Evolutionary conservation across 1,140 invertebrate genomes (phyloP), one percentile per base, ranked within the genome.

Genomic region (Drosophila tani): DNA sequence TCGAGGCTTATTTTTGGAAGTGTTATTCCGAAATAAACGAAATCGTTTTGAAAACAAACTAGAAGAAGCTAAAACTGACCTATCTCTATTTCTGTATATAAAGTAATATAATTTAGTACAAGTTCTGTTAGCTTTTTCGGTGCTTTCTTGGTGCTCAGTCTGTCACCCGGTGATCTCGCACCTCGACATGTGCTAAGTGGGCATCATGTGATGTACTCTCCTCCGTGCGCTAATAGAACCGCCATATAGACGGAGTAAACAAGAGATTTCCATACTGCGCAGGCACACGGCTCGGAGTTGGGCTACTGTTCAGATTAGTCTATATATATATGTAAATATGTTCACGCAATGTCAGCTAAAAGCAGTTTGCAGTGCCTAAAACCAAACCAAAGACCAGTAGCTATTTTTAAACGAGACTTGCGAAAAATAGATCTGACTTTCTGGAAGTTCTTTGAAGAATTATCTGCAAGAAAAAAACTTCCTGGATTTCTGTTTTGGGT

Each of bases 121-220:
- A 56, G 21, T 35, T 49, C 14, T 35, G 2, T 0, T 1, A 21
- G 38, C 19, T 11, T 45, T 35, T 64, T 32, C 24, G 24, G 24
- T 1, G 15, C 14, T 29, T 12, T 5, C 12, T n/a, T 6, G 8
- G 8, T 35, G 11, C 2, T 27, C 43, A n/a, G 27, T 38, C 35
- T 81, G 66, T 77, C 66, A 81, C 49, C 75, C 58, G 45, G 58
- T 40, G 41, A 70, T 59, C 51, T 60, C 47, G 50, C 65, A 57
- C 75, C 75, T 78, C 50, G 43, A 45, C 45, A 84, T 53, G 81
- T 88, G 84, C 69, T 88, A 88, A 88, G 38, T 88, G 73, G 46
- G 32, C 46, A 76, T 84, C 81, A 83, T 83, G 81, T 83, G 81
- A 83, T 83, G 29, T 62, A 65, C 41, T 56, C 53, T 46, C 43